Evolutionary conservation across 2,888 invertebrate genomes (phyloP).

Genomic region (Drosophila nigricruria): DNA sequence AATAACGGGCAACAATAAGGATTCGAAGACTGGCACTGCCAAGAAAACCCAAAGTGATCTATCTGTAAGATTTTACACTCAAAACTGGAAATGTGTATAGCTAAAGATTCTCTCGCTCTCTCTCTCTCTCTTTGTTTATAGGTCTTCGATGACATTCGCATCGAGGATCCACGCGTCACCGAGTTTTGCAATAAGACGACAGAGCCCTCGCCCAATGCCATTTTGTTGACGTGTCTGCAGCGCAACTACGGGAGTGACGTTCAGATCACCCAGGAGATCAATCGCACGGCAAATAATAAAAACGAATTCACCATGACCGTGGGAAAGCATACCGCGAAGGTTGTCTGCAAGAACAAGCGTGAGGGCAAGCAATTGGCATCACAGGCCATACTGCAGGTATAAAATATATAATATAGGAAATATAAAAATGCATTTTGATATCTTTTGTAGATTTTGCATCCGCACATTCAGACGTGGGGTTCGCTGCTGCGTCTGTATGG

Average conservation of each 20-base stretch:
- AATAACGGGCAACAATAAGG: conserved; percentile 87
- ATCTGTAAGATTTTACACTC: conserved; percentile 82
- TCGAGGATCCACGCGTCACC: conserved; percentile 96
- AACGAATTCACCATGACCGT: conserved; percentile 98
- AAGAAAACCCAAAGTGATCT: conserved; percentile 86
- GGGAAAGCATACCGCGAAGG: conserved; percentile 95
- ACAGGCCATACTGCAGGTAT: conserved; percentile 95
- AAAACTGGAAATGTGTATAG: neutral
- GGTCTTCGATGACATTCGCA: conserved; percentile 96
- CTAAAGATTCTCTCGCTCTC: neutral
- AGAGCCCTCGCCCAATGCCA: conserved; percentile 97
- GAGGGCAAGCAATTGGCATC: conserved; percentile 98
- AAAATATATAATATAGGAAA: no score
- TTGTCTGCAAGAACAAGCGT: conserved; percentile 97
- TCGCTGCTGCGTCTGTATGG: conserved; percentile 97
- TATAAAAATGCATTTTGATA: neutral
- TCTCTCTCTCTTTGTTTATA: conserved; percentile 67
- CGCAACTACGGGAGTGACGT: conserved; percentile 97
- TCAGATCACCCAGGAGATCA: conserved; percentile 94
- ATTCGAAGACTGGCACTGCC: conserved; percentile 56
- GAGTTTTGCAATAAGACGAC: conserved; percentile 98
- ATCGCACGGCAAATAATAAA: conserved; percentile 94
- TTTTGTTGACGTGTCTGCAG: conserved; percentile 95
- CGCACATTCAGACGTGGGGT: conserved; percentile 97
- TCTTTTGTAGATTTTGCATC: conserved; percentile 91